A percentile compares a stretch with the other conserved stretches of the same genome.
Conservation (phyloP, 2,113 vertebrate species). For the Clupea harengus region DNA sequence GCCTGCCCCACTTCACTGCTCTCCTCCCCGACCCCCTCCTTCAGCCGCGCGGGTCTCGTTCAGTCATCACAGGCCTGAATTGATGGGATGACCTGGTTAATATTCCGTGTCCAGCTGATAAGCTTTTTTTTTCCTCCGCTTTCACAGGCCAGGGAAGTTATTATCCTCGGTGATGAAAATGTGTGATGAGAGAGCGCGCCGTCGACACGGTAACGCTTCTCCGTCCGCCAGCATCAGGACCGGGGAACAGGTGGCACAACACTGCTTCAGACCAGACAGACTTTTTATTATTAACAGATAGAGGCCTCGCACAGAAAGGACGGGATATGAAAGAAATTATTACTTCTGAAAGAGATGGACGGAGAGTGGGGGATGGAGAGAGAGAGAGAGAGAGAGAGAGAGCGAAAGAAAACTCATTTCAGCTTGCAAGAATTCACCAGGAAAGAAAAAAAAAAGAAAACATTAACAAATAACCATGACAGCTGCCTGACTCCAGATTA, state of each 20-base stretch:
- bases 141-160: not conserved
- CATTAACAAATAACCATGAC: constrained; percentile 45
- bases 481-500: constrained; percentile 26
- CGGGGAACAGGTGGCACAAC: not conserved
- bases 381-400: not conserved
- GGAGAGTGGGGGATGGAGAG: not conserved
- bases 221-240: not conserved
- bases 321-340: not conserved
- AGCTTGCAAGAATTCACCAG: not conserved
- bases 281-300: constrained; percentile 2
- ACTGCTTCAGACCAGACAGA: not conserved
- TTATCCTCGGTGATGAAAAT: not conserved
- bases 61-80: not conserved
- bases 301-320: not conserved
- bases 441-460: constrained; percentile 7
- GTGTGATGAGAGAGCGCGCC: not conserved
- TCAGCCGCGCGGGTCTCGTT: not conserved
- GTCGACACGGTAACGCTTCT: not conserved
- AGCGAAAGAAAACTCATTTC: not conserved
- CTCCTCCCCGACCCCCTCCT: not conserved
- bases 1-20: not conserved
- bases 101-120: not conserved
- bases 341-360: not conserved
- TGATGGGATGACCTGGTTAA: constrained; percentile 19
- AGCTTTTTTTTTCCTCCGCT: not conserved